These are phyloP conservation scores for Tympanoctomys barrerae DNA, from an alignment of 2,797 vertebrate genomes.

Conservation along the genomic window DNA sequence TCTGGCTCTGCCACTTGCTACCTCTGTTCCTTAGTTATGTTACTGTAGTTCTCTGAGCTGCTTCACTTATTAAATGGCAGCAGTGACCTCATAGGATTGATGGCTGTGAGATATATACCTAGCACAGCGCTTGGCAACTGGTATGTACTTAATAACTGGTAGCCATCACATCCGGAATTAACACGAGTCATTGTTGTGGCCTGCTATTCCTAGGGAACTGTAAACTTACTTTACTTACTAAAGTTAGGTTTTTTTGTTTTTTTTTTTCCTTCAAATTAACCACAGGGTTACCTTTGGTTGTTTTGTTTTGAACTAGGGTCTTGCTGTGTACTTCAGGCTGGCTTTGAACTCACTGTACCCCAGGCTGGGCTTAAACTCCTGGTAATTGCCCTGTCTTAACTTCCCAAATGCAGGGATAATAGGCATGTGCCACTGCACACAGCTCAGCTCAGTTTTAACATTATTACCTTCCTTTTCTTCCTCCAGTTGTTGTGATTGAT, in stretches of 20 bases:
- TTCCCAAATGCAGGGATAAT: not conserved
- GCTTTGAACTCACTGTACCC: not conserved
- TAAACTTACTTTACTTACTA: constrained; percentile 36
- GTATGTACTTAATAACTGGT: constrained; percentile 16
- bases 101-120: constrained; percentile 9
- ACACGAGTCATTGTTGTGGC: not conserved
- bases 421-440: not conserved
- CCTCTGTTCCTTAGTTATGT: constrained; percentile 54
- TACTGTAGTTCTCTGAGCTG: constrained; percentile 31
- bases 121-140: constrained; percentile 10
- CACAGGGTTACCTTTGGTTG: not conserved
- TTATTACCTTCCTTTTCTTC: not conserved
- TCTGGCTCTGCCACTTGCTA: constrained; percentile 53
- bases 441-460: constrained; percentile 22
- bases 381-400: not conserved
- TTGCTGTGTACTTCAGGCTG: not conserved
- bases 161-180: not conserved
- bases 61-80: constrained; percentile 37
- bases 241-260: constrained; percentile 44
- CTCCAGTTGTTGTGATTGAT: not conserved
- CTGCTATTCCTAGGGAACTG: constrained; percentile 26
- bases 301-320: not conserved
- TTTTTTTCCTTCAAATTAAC: constrained; percentile 9
- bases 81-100: constrained; percentile 34
- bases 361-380: not conserved